Evolutionary conservation across 2,113 vertebrate species (phyloP), one percentile per base, ranked within the genome.

Genomic region (Neoarius graeffei): DNA sequence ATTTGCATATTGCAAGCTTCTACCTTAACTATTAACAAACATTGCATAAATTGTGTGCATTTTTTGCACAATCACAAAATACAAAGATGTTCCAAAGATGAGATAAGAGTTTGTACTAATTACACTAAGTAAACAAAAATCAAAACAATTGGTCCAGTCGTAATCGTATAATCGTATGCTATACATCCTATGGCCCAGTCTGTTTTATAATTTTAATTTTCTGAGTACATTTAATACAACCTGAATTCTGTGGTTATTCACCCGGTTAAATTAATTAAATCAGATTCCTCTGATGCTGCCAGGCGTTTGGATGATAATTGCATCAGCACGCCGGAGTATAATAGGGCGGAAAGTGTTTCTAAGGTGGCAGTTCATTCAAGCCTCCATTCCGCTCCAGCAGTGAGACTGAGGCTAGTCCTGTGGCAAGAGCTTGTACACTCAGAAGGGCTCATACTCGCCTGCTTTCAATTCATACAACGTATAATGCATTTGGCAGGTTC

Each of bases 221-320:
- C 93, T 94, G 94, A 94, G 93, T 94, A 95, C 93, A 95, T 95
- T 95, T 95, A 91, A 94, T 94, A 94, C 94, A 96, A 93, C 94
- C 94, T 91, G 93, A 96, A 95, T 96, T 94, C 94, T 93, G 92
- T 95, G 94, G 93, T 95, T 96, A 95, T 96, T 96, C 94, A 96
- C 92, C 94, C 94, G 90, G 95, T 96, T 96, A 96, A 97, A 97
- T 96, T 96, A 97, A 98, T 97, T 97, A 95, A 97, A 97, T 96
- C 96, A 96, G 96, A 96, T 97, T 96, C 94, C 94, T 96, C 94
- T 95, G 95, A 94, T 95, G 95, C 96, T 96, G 95, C 96, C 93
- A 97, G 95, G 96, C 96, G 94, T 96, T 95, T 93, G 94, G 96
- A 97, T 97, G 96, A 97, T 98, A 98, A 97, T 97, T 97, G 96